Conservation (phyloP, 2,888 invertebrate genomes). For the Teleogryllus oceanicus region DNA sequence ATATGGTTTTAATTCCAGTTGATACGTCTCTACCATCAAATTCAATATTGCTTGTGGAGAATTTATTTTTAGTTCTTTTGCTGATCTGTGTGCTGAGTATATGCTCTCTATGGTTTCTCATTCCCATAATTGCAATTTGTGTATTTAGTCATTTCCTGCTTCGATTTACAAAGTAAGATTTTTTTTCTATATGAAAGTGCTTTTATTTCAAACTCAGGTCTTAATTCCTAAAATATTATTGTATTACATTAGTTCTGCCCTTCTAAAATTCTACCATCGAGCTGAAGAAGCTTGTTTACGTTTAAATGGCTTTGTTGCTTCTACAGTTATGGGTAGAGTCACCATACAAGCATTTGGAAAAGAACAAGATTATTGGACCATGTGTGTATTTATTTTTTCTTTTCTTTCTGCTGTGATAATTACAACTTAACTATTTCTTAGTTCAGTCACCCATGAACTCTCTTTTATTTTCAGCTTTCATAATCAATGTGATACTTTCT, state of each 20-base stretch:
- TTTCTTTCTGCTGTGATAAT: background rate
- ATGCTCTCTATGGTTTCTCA: background rate
- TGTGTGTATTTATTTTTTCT: background rate
- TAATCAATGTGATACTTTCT: background rate
- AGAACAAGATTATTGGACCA: conserved; percentile 21
- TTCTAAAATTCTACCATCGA: background rate
- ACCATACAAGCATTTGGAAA: conserved; percentile 26
- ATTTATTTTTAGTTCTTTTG: background rate
- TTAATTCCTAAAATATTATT: too few species aligned
- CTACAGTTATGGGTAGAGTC: conserved; percentile 19
- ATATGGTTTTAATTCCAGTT: background rate
- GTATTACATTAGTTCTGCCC: background rate
- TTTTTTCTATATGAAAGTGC: too few species aligned
- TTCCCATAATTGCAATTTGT: background rate
- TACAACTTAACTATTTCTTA: too few species aligned
- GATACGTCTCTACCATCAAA: background rate
- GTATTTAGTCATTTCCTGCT: background rate
- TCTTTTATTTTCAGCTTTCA: background rate
- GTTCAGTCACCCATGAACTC: too few species aligned
- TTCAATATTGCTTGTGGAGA: conserved; percentile 5
- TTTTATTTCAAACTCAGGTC: too few species aligned
- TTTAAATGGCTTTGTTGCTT: background rate
- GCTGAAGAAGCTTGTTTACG: background rate
- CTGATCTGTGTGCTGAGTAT: background rate
- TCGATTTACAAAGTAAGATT: background rate